Conservation (phyloP, 1,140 invertebrate genomes). For the Pantala flavescens region DNA sequence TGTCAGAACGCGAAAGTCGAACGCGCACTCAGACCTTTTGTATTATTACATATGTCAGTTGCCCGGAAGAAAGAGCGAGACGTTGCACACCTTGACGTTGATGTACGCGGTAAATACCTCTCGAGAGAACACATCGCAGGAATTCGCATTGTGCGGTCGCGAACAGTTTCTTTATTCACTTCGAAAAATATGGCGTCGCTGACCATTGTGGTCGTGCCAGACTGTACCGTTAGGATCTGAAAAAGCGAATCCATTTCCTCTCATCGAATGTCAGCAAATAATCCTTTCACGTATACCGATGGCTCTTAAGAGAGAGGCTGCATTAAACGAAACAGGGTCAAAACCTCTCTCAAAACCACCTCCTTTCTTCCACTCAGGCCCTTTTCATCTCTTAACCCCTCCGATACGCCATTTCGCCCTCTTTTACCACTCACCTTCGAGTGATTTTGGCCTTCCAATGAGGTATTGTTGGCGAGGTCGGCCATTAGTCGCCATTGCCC, state of each 20-base stretch:
- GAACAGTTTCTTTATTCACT: too few species aligned
- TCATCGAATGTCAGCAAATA: background rate
- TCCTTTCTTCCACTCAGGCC: background rate
- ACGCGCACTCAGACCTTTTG: too few species aligned
- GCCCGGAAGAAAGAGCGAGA: too few species aligned
- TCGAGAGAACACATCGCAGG: too few species aligned
- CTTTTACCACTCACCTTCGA: background rate
- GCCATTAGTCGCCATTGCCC: conserved; percentile 1
- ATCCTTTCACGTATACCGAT: background rate
- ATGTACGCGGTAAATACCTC: too few species aligned
- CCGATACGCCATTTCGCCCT: background rate
- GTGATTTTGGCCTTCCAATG: conserved; percentile 3
- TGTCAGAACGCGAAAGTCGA: too few species aligned
- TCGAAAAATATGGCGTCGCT: too few species aligned
- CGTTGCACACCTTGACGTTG: too few species aligned
- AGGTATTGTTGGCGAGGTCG: background rate
- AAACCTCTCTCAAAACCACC: background rate
- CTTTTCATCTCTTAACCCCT: background rate
- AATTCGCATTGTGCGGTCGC: too few species aligned
- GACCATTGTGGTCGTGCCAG: too few species aligned
- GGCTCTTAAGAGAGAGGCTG: background rate
- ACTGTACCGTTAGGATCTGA: too few species aligned
- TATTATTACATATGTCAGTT: too few species aligned
- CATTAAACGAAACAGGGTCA: conserved; percentile 9
- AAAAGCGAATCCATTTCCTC: background rate